Evolutionary conservation across 92 coral and sea anemone genomes (phyloP).

Genomic region (Anthopleura xanthogrammica): DNA sequence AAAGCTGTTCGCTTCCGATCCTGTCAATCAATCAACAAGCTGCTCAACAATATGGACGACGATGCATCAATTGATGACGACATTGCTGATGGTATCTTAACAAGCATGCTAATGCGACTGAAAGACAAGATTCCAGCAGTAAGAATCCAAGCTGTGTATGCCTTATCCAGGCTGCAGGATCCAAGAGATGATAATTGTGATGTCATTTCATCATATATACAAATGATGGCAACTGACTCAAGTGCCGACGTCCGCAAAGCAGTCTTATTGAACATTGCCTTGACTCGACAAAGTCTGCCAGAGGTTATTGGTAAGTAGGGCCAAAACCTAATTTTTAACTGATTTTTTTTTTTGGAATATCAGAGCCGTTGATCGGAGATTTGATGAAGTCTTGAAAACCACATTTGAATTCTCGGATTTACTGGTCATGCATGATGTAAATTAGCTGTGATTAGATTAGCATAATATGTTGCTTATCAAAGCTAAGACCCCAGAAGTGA

Average conservation of each 20-base stretch:
- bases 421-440: no score
- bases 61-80: slow-evolving; percentile 89
- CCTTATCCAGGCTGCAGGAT: slow-evolving; percentile 87
- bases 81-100: slow-evolving; percentile 83
- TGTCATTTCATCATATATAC: slow-evolving; percentile 62
- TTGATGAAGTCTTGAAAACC: no score
- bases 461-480: no score
- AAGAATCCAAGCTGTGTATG: slow-evolving; percentile 84
- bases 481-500: no score
- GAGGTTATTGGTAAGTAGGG: slow-evolving; percentile 64
- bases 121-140: slow-evolving; percentile 81
- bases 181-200: slow-evolving; percentile 81
- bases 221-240: slow-evolving; percentile 69
- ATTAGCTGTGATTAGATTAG: no score
- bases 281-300: slow-evolving; percentile 66
- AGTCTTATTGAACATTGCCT: slow-evolving; percentile 65
- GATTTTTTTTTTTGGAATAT: no score
- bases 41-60: slow-evolving; percentile 78
- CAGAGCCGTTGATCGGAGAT: no score
- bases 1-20: slow-evolving; percentile 89
- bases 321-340: no score
- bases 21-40: slow-evolving; percentile 86
- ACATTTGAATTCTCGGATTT: no score
- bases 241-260: slow-evolving; percentile 87
- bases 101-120: slow-evolving; percentile 78